Percentiles rank a stretch among this genome's conserved stretches.
Conservation (phyloP, 1,140 invertebrate species). For the Phocides pigmalion region DNA sequence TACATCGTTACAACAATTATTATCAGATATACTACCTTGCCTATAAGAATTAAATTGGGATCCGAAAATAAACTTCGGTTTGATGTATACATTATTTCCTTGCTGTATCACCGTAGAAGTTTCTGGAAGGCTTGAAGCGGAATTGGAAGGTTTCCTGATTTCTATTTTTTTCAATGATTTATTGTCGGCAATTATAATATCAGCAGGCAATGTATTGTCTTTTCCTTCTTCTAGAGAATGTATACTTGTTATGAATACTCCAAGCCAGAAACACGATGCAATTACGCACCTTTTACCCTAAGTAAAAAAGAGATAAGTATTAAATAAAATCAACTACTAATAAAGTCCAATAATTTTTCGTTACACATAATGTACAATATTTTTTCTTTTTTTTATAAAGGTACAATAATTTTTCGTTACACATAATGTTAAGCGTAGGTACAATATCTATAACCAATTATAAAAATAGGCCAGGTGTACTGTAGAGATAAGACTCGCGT, state of each 20-base stretch:
- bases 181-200: neutral
- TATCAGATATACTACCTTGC: neutral
- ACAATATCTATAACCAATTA: too few species aligned
- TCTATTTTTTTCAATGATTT: constrained; percentile 4
- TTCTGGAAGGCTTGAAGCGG: neutral
- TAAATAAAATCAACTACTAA: too few species aligned
- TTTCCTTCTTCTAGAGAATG: constrained; percentile 3
- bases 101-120: constrained; percentile 2
- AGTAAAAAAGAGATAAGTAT: neutral
- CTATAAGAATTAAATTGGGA: constrained; percentile 18
- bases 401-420: too few species aligned
- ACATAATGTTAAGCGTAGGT: too few species aligned
- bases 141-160: constrained; percentile 1
- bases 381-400: too few species aligned
- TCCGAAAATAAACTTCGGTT: constrained; percentile 28
- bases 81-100: constrained; percentile 21
- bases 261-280: neutral
- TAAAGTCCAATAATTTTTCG: too few species aligned
- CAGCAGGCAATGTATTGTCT: neutral
- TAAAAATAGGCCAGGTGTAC: too few species aligned
- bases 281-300: neutral
- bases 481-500: too few species aligned
- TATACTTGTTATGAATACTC: neutral
- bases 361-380: too few species aligned
- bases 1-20: neutral